Percentiles rank a stretch among this genome's conserved stretches.
Conservation (phyloP, 1,140 invertebrate genomes). For the Ceratosolen fusciceps region DNA sequence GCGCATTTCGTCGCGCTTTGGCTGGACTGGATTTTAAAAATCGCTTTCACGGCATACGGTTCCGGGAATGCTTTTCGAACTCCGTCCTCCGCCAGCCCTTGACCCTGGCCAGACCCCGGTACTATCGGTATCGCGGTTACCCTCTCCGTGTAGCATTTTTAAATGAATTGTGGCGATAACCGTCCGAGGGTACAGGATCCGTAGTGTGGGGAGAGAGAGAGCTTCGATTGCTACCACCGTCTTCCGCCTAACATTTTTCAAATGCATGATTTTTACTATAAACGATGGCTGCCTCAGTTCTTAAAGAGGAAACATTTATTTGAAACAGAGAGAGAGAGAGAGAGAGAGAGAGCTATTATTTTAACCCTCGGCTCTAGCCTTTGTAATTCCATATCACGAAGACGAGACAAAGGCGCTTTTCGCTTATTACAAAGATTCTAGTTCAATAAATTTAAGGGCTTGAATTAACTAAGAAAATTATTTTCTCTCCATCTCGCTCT, state of each 20-base stretch:
- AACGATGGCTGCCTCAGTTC: neutral
- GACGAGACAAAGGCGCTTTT: neutral
- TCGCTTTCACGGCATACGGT: neutral
- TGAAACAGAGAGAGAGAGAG: neutral
- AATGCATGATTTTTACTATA: too few species aligned
- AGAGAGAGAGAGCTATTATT: too few species aligned
- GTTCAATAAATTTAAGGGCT: neutral
- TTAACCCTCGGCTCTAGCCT: neutral
- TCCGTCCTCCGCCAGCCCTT: too few species aligned
- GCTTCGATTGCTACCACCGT: neutral
- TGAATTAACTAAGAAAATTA: neutral
- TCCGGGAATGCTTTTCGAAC: neutral
- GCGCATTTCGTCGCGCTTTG: neutral
- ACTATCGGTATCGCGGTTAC: too few species aligned
- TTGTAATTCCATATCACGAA: neutral
- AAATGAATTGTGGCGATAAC: neutral
- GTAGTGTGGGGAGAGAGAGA: neutral
- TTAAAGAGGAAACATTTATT: neutral
- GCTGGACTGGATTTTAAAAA: neutral
- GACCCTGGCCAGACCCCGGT: too few species aligned
- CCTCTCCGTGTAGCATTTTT: neutral
- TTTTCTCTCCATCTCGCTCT: too few species aligned
- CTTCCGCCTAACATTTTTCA: neutral
- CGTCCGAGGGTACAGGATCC: too few species aligned
- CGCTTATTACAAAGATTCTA: slow-evolving; percentile 10